Conservation (phyloP, 1,140 invertebrate genomes). For the Cecropterus lyciades region DNA sequence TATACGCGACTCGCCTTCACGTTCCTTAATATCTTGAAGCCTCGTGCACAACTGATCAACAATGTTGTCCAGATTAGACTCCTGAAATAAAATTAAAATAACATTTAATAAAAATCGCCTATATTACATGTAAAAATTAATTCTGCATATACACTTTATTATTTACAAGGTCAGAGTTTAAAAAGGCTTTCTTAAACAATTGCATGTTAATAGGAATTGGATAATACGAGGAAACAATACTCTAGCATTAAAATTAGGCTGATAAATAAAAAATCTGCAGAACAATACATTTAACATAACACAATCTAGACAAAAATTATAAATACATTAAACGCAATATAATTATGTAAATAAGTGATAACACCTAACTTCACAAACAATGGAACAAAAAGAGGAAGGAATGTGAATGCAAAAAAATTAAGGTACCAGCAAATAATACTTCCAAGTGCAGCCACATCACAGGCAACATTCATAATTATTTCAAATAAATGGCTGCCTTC, state of each 20-base stretch:
- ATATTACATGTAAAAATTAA: too few relatives aligned
- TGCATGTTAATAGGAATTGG: constrained; percentile 11
- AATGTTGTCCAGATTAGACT: constrained; percentile 74
- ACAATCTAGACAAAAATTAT: constrained; percentile 1
- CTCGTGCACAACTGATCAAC: constrained; percentile 75
- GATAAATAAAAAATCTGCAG: background rate
- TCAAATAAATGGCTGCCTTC: constrained; percentile 10
- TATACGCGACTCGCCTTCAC: constrained; percentile 63
- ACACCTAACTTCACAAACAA: constrained; percentile 50
- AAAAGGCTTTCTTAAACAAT: background rate
- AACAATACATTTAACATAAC: background rate
- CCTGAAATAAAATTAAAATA: constrained; percentile 60
- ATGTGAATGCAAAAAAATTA: constrained; percentile 60
- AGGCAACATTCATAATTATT: constrained; percentile 59
- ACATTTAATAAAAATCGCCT: background rate
- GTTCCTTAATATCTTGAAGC: constrained; percentile 76
- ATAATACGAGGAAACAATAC: background rate
- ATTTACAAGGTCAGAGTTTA: constrained; percentile 1
- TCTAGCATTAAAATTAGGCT: background rate
- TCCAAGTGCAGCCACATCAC: constrained; percentile 52
- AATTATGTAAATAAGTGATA: constrained; percentile 33
- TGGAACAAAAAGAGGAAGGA: constrained; percentile 61
- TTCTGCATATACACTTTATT: background rate
- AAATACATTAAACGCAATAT: constrained; percentile 18
- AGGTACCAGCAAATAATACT: constrained; percentile 55